Conservation (phyloP, 2,113 vertebrate species). For the Regulus satrapa region DNA sequence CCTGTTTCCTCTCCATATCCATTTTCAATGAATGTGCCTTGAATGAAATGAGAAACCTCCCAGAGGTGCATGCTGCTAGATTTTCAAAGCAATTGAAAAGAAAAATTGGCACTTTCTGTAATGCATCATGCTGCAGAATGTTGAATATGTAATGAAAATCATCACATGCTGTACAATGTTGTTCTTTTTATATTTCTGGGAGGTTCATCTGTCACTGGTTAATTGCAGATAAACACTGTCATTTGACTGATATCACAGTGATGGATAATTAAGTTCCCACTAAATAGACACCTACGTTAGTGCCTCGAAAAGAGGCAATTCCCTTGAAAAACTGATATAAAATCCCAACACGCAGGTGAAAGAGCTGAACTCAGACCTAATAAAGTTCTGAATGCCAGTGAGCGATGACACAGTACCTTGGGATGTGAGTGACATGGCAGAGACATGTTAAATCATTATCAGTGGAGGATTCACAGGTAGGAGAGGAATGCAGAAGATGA, state of each 20-base stretch:
- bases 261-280: conserved; percentile 52
- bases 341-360: background rate
- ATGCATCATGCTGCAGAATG: background rate
- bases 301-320: conserved; percentile 34
- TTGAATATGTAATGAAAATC: conserved; percentile 27
- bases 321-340: background rate
- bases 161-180: conserved; percentile 3
- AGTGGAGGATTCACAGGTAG: background rate
- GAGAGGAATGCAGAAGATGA: background rate
- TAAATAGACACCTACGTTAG: conserved; percentile 13
- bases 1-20: background rate
- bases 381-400: background rate
- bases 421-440: background rate
- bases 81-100: conserved; percentile 54
- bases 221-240: conserved; percentile 66
- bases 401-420: background rate
- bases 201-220: conserved; percentile 32
- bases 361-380: background rate
- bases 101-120: conserved; percentile 42
- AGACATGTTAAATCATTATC: background rate
- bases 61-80: conserved; percentile 35
- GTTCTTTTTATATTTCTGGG: conserved; percentile 40
- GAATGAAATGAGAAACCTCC: conserved; percentile 39
- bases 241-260: conserved; percentile 47
- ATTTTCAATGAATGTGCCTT: conserved; percentile 37